phyloP scores from a whole-genome alignment of 2,797 vertebrate species.

The Bradypodion pumilum region DNA sequence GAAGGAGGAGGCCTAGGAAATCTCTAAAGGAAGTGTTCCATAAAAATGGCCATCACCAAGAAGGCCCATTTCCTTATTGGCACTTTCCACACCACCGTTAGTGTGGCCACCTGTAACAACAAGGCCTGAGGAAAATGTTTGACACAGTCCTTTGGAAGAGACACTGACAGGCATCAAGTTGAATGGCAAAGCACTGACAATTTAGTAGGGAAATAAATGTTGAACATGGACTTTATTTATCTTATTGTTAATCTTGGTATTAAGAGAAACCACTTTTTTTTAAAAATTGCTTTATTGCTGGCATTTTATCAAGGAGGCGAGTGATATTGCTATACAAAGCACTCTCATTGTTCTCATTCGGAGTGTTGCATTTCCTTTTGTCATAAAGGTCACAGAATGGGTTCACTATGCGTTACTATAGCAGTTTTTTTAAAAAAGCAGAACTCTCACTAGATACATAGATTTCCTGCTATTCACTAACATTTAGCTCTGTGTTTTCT shows the following conservation, averaged over 20 bases:
- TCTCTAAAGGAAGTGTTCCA: too few species aligned
- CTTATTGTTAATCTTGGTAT: accelerated
- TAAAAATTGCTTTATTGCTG: not conserved
- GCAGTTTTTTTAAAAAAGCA: not conserved
- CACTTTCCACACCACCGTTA: too few species aligned
- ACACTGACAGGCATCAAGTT: too few species aligned
- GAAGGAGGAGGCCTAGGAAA: too few species aligned
- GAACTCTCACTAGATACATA: not conserved
- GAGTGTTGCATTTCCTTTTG: not conserved
- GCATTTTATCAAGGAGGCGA: conserved; percentile 35
- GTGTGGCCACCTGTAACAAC: too few species aligned
- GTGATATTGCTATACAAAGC: accelerated
- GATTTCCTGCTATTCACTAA: conserved; percentile 35
- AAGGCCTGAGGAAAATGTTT: too few species aligned
- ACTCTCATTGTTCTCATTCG: conserved; percentile 15
- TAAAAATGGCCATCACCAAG: too few species aligned
- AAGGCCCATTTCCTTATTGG: too few species aligned
- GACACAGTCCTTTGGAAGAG: too few species aligned
- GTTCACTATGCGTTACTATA: not conserved
- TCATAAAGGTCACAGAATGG: accelerated
- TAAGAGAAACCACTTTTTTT: conserved; percentile 8
- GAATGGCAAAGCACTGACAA: not conserved
- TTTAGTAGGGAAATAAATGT: not conserved
- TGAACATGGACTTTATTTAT: not conserved
- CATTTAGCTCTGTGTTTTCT: conserved; percentile 22